Evolutionary conservation across 2,888 invertebrate species (phyloP), one percentile per base, ranked within the genome.

Genomic region (Fissipunctia ypsillon): DNA sequence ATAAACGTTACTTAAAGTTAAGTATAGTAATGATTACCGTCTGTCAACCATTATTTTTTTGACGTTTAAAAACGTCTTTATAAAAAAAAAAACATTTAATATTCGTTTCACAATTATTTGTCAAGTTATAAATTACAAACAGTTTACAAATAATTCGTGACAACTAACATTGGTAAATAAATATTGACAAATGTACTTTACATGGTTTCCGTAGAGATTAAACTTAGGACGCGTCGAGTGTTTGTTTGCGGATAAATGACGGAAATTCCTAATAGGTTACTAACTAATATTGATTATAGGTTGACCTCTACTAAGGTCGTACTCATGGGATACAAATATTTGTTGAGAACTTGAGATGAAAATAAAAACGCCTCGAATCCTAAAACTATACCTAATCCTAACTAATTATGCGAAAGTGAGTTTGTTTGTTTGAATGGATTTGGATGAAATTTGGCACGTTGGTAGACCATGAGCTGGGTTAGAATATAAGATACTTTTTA

Each of bases 121-220:
- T 28, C 1, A 45, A 38, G 19, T 60, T 14, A 48, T 67, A 22
- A 56, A 52, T 45, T 35, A 50, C 25, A 59, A 43, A 19, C 52
- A 50, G 1, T 50, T 60, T 19, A 60, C 16, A 54, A 54, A 78
- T 66, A 57, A 52, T 31, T 73, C 52, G 38, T 73, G 73, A 56
- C 73, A 61, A 25, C 22, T 19, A 16, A 16, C 43, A 61, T 66
- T 61, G 48, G 31, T 56, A 16, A 61, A 71, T 56, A 54, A 60
- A 61, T 78, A 78, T 78, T 76, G 78, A 65, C 54, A 56, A 57
- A 79, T 67, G 56, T 63, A 43, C n/a, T n/a, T 73, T 38, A 66
- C 43, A 80, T 38, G 43, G 56, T 56, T 54, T 65, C 38, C 80
- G 31, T 66, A 12, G 7, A 63, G 50, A 60, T 41, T 67, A 60